A percentile compares a stretch with the other conserved stretches of the same genome.
phyloP scores from a whole-genome alignment of 1,140 invertebrate species.

The Drosophila punjabiensis region DNA sequence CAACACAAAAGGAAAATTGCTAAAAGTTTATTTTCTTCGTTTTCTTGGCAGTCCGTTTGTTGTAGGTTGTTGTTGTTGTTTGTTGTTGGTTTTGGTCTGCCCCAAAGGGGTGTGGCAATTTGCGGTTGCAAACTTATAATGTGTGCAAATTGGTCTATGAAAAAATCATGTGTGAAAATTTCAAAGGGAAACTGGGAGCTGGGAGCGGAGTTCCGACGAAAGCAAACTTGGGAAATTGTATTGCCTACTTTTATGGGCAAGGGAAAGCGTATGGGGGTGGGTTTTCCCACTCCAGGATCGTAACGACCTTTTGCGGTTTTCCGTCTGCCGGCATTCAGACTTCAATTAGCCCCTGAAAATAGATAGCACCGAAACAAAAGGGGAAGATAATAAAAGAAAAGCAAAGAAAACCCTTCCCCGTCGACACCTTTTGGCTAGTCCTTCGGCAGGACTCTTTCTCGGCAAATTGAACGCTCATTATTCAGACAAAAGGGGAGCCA shows the following conservation, averaged over 20 bases:
- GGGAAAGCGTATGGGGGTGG: constrained; percentile 7
- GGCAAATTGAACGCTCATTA: constrained; percentile 58
- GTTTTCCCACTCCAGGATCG: not conserved
- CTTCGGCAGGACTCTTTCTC: constrained; percentile 9
- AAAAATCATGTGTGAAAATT: constrained; percentile 80
- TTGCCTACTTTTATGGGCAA: constrained; percentile 50
- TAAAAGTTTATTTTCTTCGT: constrained; percentile 48
- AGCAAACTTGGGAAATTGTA: constrained; percentile 46
- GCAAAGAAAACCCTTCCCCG: constrained; percentile 53
- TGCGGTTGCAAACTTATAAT: constrained; percentile 69
- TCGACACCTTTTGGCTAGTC: constrained; percentile 62
- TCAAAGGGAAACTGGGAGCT: constrained; percentile 31
- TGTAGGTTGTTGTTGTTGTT: constrained; percentile 6
- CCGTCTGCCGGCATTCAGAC: constrained; percentile 36
- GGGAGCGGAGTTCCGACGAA: constrained; percentile 9
- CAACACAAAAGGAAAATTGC: constrained; percentile 46
- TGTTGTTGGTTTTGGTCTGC: constrained; percentile 20
- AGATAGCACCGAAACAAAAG: constrained; percentile 38
- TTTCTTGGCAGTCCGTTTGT: constrained; percentile 16
- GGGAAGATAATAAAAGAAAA: constrained; percentile 14
- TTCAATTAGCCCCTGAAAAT: constrained; percentile 67
- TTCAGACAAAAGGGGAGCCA: constrained; percentile 42
- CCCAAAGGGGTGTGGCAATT: constrained; percentile 50
- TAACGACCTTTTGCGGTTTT: constrained; percentile 47
- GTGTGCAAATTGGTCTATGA: constrained; percentile 79